phyloP scores from a whole-genome alignment of 2,888 invertebrate genomes.

The Neria commutata region DNA sequence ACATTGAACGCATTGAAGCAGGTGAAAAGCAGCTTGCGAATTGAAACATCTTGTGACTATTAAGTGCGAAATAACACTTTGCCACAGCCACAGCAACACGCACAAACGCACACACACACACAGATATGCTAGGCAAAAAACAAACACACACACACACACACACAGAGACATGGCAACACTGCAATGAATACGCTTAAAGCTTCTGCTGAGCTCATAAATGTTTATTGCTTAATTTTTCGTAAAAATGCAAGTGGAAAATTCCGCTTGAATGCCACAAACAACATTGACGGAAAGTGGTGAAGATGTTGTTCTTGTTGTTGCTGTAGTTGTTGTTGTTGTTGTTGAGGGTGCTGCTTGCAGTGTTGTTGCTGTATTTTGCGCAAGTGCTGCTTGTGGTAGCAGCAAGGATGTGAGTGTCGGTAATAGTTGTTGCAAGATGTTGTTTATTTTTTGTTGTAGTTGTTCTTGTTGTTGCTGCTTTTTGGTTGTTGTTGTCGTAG shows the following conservation, averaged over 20 bases:
- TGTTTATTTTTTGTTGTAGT: neutral
- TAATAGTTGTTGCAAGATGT: too few relatives aligned
- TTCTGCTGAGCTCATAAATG: conserved; percentile 36
- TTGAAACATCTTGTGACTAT: conserved; percentile 46
- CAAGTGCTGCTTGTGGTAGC: too few relatives aligned
- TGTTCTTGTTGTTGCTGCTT: neutral
- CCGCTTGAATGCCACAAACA: conserved; percentile 11
- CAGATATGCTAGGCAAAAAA: neutral
- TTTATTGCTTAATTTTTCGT: conserved; percentile 37
- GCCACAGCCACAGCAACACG: too few relatives aligned
- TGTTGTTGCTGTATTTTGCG: too few relatives aligned
- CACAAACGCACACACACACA: conserved; percentile 14
- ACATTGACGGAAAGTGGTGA: neutral
- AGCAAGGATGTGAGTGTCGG: too few relatives aligned
- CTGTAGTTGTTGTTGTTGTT: neutral
- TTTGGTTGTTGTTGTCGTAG: neutral
- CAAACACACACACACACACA: neutral
- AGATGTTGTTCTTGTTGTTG: neutral
- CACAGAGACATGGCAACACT: neutral
- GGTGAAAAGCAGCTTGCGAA: conserved; percentile 38
- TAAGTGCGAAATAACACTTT: conserved; percentile 42
- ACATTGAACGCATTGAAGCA: conserved; percentile 12
- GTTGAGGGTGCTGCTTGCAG: neutral
- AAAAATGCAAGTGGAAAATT: conserved; percentile 17
- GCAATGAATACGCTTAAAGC: conserved; percentile 7